Percentiles rank a stretch among this genome's conserved stretches.
phyloP scores from a whole-genome alignment of 2,888 invertebrate species.

The Ceriagrion tenellum region DNA sequence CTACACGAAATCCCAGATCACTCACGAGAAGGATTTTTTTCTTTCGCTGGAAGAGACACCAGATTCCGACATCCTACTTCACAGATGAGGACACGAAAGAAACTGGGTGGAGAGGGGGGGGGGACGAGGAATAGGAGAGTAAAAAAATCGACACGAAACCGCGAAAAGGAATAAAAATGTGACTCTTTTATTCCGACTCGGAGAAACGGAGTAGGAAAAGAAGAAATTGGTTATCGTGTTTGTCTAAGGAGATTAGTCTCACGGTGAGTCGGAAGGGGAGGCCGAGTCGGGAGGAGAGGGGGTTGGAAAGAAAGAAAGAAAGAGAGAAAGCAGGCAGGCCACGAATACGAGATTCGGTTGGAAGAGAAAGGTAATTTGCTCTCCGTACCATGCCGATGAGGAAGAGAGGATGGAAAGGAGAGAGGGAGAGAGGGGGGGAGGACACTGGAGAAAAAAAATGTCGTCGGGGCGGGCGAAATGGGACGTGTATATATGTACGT shows the following conservation, averaged over 20 bases:
- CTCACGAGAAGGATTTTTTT: neutral
- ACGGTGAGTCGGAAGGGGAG: neutral
- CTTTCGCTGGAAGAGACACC: neutral
- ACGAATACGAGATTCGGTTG: neutral
- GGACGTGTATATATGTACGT: neutral
- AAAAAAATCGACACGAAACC: neutral
- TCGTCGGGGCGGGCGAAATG: neutral
- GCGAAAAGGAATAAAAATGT: neutral
- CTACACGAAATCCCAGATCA: neutral
- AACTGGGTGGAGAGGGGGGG: neutral
- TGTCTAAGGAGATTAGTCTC: slow-evolving; percentile 31
- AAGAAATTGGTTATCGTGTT: slow-evolving; percentile 22
- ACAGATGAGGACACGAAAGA: neutral
- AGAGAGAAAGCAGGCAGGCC: neutral
- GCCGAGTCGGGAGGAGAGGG: neutral
- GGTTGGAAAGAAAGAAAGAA: neutral
- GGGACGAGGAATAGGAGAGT: neutral
- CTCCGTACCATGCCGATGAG: neutral
- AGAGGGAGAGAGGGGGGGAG: neutral
- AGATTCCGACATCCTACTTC: neutral
- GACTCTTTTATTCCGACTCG: neutral
- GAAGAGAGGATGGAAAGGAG: neutral
- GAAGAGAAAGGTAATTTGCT: slow-evolving; percentile 13
- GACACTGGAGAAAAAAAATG: neutral
- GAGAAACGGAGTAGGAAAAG: neutral